Base-by-base conservation (phyloP, 2,113 vertebrate species). In the Platycercus adscitus region DNA sequence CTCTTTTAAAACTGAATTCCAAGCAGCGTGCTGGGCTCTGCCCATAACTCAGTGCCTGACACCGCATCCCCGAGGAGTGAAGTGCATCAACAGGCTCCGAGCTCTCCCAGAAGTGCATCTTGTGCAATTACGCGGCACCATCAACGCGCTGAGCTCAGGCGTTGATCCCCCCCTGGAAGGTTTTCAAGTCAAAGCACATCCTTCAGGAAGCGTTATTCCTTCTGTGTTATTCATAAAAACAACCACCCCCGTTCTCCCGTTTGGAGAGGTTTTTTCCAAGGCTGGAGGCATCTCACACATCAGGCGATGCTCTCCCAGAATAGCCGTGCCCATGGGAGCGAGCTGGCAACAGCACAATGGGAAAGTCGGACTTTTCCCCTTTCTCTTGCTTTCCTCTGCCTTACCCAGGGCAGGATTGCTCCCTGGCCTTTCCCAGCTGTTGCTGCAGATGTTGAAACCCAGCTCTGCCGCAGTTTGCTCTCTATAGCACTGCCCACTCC, bases 241-340 rank as follows among this genome's bases (percentile, higher is more conserved):
- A 58, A 35, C n/a, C 21, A 16, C 9, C 33, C 21, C 56, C 18
- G 9, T 47, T 39, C 60, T 37, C 37, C 1, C 20, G 1, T 43
- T 75, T 39, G 49, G 86, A 49, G 60, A 77, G 58, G 20, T 43
- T 76, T 35, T 35, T 88, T 47, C 92, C 9, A 2, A 37, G 61
- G 2, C 21, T 7, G 33, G 33, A 55, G 52, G 16, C 65, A 25
- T 56, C 68, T 37, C 47, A 21, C 46, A 9, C 7, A 2, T 49
- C 0, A 3, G 41, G 64, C 4, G 6, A 17, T 23, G 41, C 64
- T 28, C 17, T 35, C 43, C 24, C 10, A 12, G 20, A 46, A 33
- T 3, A 25, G 29, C 41, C 2, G 20, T 1, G 0, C 49, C 60
- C 79, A 13, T 44, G 66, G 41, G 28, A 60, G 24, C 0, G 7